Percentiles rank a stretch among this genome's conserved stretches.
phyloP scores from a whole-genome alignment of 64 coral and sea anemone species.

The Platygyra sinensis region DNA sequence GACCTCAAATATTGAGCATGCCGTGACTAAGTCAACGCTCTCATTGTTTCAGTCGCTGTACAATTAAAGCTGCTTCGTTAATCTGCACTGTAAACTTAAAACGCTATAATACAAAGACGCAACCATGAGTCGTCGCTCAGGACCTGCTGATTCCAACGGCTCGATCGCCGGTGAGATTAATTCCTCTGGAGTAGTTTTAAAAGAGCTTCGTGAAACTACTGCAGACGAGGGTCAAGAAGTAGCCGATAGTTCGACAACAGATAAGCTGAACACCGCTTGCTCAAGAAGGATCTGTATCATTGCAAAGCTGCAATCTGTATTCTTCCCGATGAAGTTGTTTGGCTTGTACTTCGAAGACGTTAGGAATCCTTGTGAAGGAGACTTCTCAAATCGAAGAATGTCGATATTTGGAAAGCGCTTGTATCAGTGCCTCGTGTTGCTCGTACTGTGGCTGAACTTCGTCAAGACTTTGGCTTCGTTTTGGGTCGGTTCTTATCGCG shows the following conservation, averaged over 20 bases:
- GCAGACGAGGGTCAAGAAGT: background rate
- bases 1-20: background rate
- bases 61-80: background rate
- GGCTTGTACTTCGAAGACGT: slow-evolving; percentile 26
- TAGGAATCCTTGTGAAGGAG: background rate
- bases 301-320: slow-evolving; percentile 5
- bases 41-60: background rate
- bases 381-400: background rate
- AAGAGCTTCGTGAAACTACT: background rate
- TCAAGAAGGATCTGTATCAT: slow-evolving; percentile 9
- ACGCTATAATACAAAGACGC: background rate
- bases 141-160: background rate
- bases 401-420: background rate
- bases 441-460: slow-evolving; percentile 22
- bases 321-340: slow-evolving; percentile 38
- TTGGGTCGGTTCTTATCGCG: background rate
- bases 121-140: background rate
- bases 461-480: slow-evolving; percentile 30
- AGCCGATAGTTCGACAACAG: background rate
- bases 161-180: background rate
- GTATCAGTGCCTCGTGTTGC: slow-evolving; percentile 22
- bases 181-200: background rate
- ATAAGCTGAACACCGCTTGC: background rate
- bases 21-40: background rate
- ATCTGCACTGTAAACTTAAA: background rate